Base-by-base conservation (phyloP, 2,113 vertebrate species). In the Chlamydotis undulata region DNA sequence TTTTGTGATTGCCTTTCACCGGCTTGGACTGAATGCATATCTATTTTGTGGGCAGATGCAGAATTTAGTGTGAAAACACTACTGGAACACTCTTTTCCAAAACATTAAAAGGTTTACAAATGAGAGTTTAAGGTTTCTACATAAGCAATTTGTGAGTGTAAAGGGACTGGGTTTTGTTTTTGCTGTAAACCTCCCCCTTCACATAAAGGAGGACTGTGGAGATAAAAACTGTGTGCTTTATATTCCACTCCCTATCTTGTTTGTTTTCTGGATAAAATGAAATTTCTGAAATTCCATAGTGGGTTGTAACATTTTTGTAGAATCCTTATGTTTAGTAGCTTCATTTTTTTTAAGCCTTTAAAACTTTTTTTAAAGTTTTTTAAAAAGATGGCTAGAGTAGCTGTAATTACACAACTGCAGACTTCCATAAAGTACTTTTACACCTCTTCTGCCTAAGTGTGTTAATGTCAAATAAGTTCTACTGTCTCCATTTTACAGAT, bases 241-340 rank as follows among this genome's bases (percentile, higher is more conserved):
- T 45, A 56, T 28, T 73, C 63, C 83, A 69, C 83, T 68, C 79
- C 79, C 60, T 88, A 4, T 26, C 92, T 77, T 82, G 74, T 91
- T 92, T 92, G 86, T 49, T 87, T 71, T 94, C 65, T 33, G 69
- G 73, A 87, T 53, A 84, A 93, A 93, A 94, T 57, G 24, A 90
- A 56, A 94, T 82, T 71, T 78, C 74, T 81, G 80, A 47, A 87
- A 85, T 93, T 84, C 86, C 89, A 39, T 1, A 2, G 43, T 13
- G 53, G 25, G 33, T 71, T 68, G 69, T 50, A 60, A 69, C 12
- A 4, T 55, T 79, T 91, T 29, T 89, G 47, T 10, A 61, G 69
- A 75, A 84, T 10, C 11, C 55, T 73, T 4, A 3, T 19, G 29
- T 47, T 69, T 22, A 50, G 15, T 8, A 37, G 25, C 11, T 33